Evolutionary conservation across 1,140 invertebrate genomes (phyloP), one percentile per base, ranked within the genome.

Genomic region (Leptinotarsa undecemlineata): DNA sequence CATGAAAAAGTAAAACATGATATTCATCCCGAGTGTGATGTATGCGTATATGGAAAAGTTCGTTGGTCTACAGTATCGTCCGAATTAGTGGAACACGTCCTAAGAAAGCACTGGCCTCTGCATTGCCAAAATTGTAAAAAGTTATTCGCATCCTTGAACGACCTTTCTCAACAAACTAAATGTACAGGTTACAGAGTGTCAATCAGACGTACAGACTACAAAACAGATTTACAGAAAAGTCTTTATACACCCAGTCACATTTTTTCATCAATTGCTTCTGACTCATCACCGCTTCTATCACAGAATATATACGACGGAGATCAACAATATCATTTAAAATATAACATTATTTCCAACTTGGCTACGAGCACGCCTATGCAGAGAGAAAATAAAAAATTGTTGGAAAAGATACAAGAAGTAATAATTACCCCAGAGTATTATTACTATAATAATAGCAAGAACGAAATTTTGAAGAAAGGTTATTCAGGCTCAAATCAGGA

Each of bases 361-460:
- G 76, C 77, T 23, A 79, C 80, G 13, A 81, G 79, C 61, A 81
- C 80, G 14, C 80, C 80, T 5, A 76, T 81, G 74, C 77, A 79
- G 48, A 79, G 71, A 68, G 57, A 71, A n/a, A 73, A 78, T 51
- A 57, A 66, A 19, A 60, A 70, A 67, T n/a, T 64, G 19, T 76
- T 76, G 48, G 66, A 75, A 33, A 75, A 74, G 67, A 75, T 64
- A 62, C 75, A 72, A 19, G 19, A 77, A 15, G 77, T 77, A 42
- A 68, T 67, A 57, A 70, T 79, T 33, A 80, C 80, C 11, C 79
- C 79, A 17, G 76, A 76, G 19, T 77, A 81, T 68, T 60, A 61
- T 33, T 33, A 67, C 23, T 63, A 68, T 17, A 62, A 64, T 17
- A 72, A 47, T 15, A 76, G 64, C 57, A 78, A 67, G 64, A 75